Percentiles rank a stretch among this genome's conserved stretches.
phyloP scores from a whole-genome alignment of 2,113 vertebrate species.

The Sceloporus undulatus region DNA sequence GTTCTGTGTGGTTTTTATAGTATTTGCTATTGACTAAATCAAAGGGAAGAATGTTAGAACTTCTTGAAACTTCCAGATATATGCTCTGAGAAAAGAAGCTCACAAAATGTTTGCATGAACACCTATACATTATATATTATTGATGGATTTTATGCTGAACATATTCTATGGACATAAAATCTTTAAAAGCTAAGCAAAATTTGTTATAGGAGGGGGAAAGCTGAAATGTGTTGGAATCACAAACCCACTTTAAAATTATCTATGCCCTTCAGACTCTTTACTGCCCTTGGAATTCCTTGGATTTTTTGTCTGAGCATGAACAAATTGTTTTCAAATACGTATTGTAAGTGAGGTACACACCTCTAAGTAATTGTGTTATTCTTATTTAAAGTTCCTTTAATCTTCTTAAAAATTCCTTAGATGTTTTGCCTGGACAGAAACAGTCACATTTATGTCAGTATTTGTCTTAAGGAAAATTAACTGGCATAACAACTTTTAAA shows the following conservation, averaged over 20 bases:
- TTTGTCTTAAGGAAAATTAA: background rate
- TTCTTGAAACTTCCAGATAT: too few species aligned
- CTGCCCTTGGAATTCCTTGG: background rate
- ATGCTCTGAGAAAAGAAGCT: too few species aligned
- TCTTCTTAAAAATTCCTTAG: background rate
- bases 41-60: too few species aligned
- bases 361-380: background rate
- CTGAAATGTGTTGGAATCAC: background rate
- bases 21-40: too few species aligned
- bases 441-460: background rate
- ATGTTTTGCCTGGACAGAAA: background rate
- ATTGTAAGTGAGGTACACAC: background rate
- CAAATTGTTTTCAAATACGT: background rate
- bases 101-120: too few species aligned
- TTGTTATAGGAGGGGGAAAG: background rate
- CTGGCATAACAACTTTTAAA: background rate
- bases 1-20: too few species aligned
- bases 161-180: too few species aligned
- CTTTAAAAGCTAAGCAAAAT: too few species aligned
- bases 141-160: too few species aligned
- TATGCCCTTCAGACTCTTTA: background rate
- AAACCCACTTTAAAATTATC: background rate
- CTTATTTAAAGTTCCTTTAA: background rate
- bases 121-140: too few species aligned
- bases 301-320: background rate